phyloP scores from a whole-genome alignment of 2,113 vertebrate species.

The Otocyon megalotis region DNA sequence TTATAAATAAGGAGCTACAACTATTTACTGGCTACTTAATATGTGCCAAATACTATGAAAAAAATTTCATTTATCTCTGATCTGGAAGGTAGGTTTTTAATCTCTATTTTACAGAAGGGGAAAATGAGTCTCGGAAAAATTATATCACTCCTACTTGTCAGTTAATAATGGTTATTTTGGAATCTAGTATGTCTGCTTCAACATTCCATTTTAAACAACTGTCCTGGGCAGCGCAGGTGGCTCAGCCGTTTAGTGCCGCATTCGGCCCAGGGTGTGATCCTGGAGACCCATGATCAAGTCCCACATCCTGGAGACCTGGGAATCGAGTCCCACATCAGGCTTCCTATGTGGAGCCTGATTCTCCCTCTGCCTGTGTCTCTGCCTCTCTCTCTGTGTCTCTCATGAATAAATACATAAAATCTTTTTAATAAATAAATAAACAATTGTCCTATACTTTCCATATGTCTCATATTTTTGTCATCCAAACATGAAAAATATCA shows the following conservation, averaged over 20 bases:
- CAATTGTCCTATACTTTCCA: background rate
- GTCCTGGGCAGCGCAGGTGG: background rate
- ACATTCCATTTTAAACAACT: constrained; percentile 33
- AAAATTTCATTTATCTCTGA: constrained; percentile 21
- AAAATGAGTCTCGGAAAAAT: background rate
- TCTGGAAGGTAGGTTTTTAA: background rate
- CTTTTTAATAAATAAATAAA: background rate
- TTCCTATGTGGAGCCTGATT: too few relatives aligned
- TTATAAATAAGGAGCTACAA: background rate
- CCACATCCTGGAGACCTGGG: too few relatives aligned
- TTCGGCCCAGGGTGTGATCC: too few relatives aligned
- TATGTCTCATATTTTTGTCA: background rate
- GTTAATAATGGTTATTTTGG: background rate
- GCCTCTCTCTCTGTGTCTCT: too few relatives aligned
- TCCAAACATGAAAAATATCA: background rate
- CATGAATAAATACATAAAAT: too few relatives aligned
- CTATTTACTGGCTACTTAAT: background rate
- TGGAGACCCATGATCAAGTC: too few relatives aligned
- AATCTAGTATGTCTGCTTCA: background rate
- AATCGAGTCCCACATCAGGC: too few relatives aligned
- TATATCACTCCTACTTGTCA: background rate
- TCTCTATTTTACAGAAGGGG: background rate
- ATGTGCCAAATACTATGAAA: background rate
- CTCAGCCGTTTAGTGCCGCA: too few relatives aligned
- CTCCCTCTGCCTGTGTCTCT: too few relatives aligned